Evolutionary conservation across 2,113 vertebrate genomes (phyloP).

Genomic region (Nothoprocta pentlandii): DNA sequence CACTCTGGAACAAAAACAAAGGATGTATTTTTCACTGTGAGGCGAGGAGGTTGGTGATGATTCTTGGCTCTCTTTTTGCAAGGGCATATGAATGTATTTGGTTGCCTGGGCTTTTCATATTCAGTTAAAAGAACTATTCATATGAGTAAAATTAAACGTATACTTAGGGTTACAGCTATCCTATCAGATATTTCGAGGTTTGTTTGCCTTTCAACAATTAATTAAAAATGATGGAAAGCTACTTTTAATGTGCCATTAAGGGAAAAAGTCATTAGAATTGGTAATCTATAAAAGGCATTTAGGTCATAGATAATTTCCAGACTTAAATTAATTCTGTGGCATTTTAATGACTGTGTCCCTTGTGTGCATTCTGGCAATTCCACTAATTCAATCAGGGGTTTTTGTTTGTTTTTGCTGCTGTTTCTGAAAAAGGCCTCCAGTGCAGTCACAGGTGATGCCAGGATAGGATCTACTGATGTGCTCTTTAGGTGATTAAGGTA

Average conservation of each 20-base stretch:
- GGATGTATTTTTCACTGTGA: neutral
- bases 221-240: constrained; percentile 12
- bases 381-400: neutral
- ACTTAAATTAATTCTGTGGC: constrained; percentile 43
- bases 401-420: neutral
- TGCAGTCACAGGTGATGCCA: neutral
- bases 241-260: constrained; percentile 28
- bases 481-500: neutral
- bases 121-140: neutral
- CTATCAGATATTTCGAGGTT: neutral
- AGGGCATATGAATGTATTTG: neutral
- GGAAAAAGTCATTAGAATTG: constrained; percentile 27
- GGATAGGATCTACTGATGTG: neutral
- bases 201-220: constrained; percentile 3
- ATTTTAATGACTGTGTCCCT: neutral
- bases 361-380: neutral
- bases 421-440: constrained; percentile 14
- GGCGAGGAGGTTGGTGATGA: neutral
- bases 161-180: neutral
- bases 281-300: constrained; percentile 42
- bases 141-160: neutral
- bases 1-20: neutral
- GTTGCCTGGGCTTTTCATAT: neutral
- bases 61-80: neutral
- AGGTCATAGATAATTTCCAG: constrained; percentile 21